A percentile compares a stretch with the other conserved stretches of the same genome.
phyloP scores from a whole-genome alignment of 2,888 invertebrate species.

The Thymelicus sylvestris region DNA sequence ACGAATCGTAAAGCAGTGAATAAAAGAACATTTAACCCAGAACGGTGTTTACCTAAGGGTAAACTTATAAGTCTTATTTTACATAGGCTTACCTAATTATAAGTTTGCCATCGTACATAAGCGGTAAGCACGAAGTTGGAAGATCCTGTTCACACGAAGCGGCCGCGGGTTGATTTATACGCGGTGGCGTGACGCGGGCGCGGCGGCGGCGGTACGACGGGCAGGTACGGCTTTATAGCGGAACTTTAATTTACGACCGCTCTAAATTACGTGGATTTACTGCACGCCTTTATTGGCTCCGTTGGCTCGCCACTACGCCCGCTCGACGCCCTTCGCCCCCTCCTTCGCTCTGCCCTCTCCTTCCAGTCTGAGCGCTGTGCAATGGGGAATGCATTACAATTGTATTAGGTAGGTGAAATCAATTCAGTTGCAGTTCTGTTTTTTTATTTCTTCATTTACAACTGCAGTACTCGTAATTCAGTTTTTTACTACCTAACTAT shows the following conservation, averaged over 20 bases:
- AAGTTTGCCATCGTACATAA: constrained; percentile 9
- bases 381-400: constrained; percentile 41
- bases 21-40: background rate
- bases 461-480: too few species aligned
- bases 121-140: constrained; percentile 14
- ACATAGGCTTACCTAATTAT: constrained; percentile 4
- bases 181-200: constrained; percentile 57
- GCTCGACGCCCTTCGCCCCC: constrained; percentile 61
- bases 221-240: constrained; percentile 77
- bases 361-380: constrained; percentile 50
- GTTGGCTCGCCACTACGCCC: constrained; percentile 67
- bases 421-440: background rate
- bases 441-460: too few species aligned
- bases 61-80: background rate
- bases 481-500: too few species aligned
- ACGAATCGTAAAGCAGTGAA: background rate
- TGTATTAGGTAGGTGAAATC: constrained; percentile 27
- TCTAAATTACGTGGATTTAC: constrained; percentile 85
- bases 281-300: constrained; percentile 77
- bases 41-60: background rate
- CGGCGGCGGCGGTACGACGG: constrained; percentile 67
- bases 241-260: constrained; percentile 82
- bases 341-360: constrained; percentile 54
- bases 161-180: constrained; percentile 61
- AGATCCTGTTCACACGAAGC: constrained; percentile 61